phyloP scores from a whole-genome alignment of 2,797 vertebrate species.

The Enteromius argenteus region DNA sequence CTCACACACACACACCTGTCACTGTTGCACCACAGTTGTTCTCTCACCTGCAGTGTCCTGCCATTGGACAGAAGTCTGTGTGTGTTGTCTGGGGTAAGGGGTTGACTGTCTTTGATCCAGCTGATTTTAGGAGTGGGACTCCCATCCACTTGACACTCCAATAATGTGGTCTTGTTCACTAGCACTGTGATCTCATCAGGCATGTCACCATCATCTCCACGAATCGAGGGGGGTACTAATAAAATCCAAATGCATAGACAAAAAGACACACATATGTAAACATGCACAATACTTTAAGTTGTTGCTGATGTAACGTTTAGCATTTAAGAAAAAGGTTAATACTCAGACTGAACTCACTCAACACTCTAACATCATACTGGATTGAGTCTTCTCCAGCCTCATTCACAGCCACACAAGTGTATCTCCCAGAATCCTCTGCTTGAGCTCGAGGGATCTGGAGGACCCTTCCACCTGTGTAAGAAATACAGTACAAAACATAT shows the following conservation, averaged over 20 bases:
- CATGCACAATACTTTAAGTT: background rate
- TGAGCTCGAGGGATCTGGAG: conserved; percentile 89
- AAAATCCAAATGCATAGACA: conserved; percentile 3
- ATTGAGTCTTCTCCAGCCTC: conserved; percentile 96
- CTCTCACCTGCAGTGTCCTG: conserved; percentile 86
- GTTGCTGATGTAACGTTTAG: background rate
- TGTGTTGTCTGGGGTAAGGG: conserved; percentile 73
- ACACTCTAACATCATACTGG: conserved; percentile 87
- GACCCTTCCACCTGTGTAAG: conserved; percentile 85
- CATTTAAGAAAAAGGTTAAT: background rate
- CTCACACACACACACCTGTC: background rate
- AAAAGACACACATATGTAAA: conserved; percentile 6
- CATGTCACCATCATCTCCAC: conserved; percentile 76
- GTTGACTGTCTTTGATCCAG: conserved; percentile 90
- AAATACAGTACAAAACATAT: background rate
- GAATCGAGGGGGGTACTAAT: conserved; percentile 89
- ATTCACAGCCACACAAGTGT: conserved; percentile 90
- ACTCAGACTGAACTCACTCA: conserved; percentile 81
- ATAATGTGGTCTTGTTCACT: conserved; percentile 76
- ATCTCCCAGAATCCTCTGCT: conserved; percentile 86
- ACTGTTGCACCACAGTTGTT: background rate
- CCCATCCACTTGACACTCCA: conserved; percentile 88
- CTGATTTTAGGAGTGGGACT: conserved; percentile 85
- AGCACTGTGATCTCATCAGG: conserved; percentile 88
- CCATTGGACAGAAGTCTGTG: conserved; percentile 82